Percentiles rank a stretch among this genome's conserved stretches.
Evolutionary conservation across 1,140 invertebrate species (phyloP).

Genomic region (Planococcus citri): DNA sequence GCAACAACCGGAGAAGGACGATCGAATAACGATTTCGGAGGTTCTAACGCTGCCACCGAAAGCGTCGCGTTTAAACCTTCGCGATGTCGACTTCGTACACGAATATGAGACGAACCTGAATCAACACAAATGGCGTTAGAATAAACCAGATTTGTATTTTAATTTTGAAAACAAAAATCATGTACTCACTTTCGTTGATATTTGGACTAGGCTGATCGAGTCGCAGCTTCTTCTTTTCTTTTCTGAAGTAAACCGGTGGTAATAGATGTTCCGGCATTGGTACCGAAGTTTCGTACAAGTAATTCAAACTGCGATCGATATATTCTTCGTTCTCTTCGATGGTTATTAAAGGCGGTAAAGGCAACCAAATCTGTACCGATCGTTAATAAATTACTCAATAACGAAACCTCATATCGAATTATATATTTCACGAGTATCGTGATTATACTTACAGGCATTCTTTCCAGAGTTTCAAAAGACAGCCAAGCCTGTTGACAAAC

Average conservation of each 20-base stretch:
- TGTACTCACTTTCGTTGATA: background rate
- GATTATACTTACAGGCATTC: constrained; percentile 63
- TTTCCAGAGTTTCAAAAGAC: constrained; percentile 51
- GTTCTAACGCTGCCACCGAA: background rate
- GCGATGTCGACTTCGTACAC: background rate
- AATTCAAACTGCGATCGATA: constrained; percentile 68
- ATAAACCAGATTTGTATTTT: background rate
- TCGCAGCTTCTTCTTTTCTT: constrained; percentile 32
- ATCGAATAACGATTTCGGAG: constrained; percentile 60
- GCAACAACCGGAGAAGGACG: constrained; percentile 61
- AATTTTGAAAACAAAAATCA: background rate
- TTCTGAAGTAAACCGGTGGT: constrained; percentile 21
- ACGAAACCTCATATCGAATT: constrained; percentile 7
- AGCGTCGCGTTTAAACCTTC: background rate
- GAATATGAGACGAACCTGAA: background rate
- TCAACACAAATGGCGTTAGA: constrained; percentile 20
- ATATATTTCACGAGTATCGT: constrained; percentile 21
- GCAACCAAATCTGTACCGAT: constrained; percentile 53
- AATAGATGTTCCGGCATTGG: constrained; percentile 24
- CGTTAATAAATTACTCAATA: background rate
- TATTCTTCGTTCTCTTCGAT: constrained; percentile 83
- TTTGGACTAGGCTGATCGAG: background rate
- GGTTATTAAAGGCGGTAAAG: constrained; percentile 88
- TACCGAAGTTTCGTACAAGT: constrained; percentile 58
- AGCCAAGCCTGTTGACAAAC: constrained; percentile 54